Conservation (phyloP, 2,797 vertebrate species). For the Artibeus lituratus region DNA sequence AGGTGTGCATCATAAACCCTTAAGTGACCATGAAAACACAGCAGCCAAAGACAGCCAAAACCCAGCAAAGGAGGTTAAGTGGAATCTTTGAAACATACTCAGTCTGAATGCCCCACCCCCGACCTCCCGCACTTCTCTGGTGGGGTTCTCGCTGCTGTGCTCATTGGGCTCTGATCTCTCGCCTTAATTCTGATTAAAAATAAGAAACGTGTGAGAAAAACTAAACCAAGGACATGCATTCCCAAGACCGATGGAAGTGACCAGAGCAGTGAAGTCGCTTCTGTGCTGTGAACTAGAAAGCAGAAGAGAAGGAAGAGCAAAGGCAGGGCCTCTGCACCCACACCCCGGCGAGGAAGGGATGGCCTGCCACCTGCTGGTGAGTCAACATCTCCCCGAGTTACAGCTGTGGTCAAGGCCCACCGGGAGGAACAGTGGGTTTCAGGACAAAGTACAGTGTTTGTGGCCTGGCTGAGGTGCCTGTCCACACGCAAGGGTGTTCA, state of each 20-base stretch:
- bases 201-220: background rate
- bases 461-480: background rate
- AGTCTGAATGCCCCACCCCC: too few relatives aligned
- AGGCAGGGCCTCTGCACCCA: background rate
- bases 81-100: background rate
- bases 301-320: background rate
- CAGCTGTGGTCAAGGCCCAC: background rate
- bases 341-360: background rate
- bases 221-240: background rate
- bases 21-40: background rate
- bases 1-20: background rate
- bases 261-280: background rate
- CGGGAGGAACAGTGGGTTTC: background rate
- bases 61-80: background rate
- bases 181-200: background rate
- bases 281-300: too few relatives aligned
- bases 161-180: background rate
- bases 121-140: background rate
- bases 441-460: rapidly evolving
- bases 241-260: background rate
- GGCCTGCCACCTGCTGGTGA: slow-evolving; percentile 57
- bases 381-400: rapidly evolving
- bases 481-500: background rate
- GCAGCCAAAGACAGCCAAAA: too few relatives aligned
- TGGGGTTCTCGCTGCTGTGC: background rate